Base-by-base conservation (phyloP, 2,888 invertebrate species). In the Amphipoea oculea region DNA sequence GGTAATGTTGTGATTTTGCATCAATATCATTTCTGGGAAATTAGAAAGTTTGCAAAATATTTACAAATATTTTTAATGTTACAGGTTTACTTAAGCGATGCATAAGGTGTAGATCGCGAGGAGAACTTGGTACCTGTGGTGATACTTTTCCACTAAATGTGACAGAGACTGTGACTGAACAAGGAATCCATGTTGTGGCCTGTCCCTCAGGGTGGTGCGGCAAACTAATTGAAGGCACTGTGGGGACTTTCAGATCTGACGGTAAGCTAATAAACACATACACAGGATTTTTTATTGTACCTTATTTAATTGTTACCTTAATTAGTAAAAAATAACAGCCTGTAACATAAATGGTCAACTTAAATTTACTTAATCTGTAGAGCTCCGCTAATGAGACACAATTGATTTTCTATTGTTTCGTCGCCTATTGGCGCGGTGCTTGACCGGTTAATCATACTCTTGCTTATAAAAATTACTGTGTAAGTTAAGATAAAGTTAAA, bases 171-270 rank as follows among this genome's bases (percentile, higher is more conserved):
- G 98, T 98, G 86, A 95, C 96, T 40, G 98, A 98, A 91, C 97
- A 97, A 57, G 99, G 99, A 0, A 97, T 99, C 1, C 97, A 98
- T 90, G 98, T 98, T 1, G 97, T 98, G 20, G 98, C 98, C 0
- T 99, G 99, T 90, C 98, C 98, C 0, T 99, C 99, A 0, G 99
- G 99, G 63, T 99, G 99, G 99, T 99, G 99, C 92, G 98, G 98
- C 45, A 99, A 99, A 97, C 98, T 99, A 73, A 97, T 99, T 62
- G 99, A 99, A 94, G 98, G 98, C 79, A 98, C 98, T 14, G 92
- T 95, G 88, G 98, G 98, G 89, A 97, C 98, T 73, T 97, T 98
- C 87, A 98, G 98, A 92, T 98, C 98, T 92, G 98, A 98, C 96
- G 99, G 99, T 98, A 95, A 94, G 89, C 85, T 51, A 45, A 63